Conservation (phyloP, 2,888 invertebrate species). For the Autographa gamma region DNA sequence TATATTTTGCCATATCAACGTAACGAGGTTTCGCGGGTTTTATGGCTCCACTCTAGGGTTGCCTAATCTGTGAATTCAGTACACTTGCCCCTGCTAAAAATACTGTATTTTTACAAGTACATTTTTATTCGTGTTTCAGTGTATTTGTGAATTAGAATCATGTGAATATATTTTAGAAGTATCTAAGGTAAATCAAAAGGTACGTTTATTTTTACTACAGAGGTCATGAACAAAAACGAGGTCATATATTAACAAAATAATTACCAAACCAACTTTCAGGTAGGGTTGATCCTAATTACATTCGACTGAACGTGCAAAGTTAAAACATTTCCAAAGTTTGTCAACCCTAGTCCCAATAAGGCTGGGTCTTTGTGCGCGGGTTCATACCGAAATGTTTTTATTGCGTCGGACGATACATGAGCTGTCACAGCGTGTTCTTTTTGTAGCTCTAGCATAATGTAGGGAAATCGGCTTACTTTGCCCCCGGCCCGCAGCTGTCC, state of each 20-base stretch:
- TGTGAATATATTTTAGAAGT: not conserved
- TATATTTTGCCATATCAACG: slow-evolving; percentile 45
- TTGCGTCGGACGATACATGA: slow-evolving; percentile 58
- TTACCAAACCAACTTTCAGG: not conserved
- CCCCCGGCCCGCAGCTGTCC: slow-evolving; percentile 31
- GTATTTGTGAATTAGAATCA: not conserved
- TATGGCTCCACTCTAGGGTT: slow-evolving; percentile 46
- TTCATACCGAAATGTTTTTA: slow-evolving; percentile 66
- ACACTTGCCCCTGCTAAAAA: not conserved
- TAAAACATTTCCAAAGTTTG: slow-evolving; percentile 13
- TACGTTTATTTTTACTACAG: not conserved
- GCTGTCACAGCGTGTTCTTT: slow-evolving; percentile 55
- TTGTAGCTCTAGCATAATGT: slow-evolving; percentile 49
- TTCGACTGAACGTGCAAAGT: not conserved
- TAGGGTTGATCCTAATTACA: not conserved
- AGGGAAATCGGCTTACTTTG: slow-evolving; percentile 48
- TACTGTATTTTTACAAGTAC: not conserved
- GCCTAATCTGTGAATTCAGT: slow-evolving; percentile 23
- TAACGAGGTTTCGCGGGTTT: slow-evolving; percentile 49
- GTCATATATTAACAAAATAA: not conserved
- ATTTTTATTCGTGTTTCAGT: not conserved
- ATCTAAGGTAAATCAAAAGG: not conserved
- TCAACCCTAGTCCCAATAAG: slow-evolving; percentile 47
- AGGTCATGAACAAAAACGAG: not conserved
- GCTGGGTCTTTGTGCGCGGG: slow-evolving; percentile 42